Base-by-base conservation (phyloP, 2,797 vertebrate species). In the Channallabes apus region DNA sequence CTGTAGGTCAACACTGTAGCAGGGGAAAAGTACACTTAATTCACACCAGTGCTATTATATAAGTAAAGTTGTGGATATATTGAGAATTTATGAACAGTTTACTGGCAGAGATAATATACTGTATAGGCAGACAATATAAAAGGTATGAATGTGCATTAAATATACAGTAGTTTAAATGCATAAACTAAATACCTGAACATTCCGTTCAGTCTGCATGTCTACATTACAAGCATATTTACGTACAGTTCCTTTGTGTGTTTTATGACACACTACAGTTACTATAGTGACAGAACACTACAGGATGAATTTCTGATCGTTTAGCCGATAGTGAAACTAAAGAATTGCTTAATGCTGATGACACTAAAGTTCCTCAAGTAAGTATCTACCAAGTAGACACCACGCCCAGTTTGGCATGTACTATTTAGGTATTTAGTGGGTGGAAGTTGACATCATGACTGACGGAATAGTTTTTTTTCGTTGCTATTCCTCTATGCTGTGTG, bases 1-100 rank as follows among this genome's bases (percentile, higher is more conserved):
- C 81, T 4, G 46, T 51, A 95, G 41, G 0, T 3, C 8, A 83
- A 95, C 82, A 84, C 95, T 96, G 88, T 65, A 86, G 54, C 15
- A 75, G 8, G 35, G 32, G 62, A 82, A 0, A 51, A 82, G 20
- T 38, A 32, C 4, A 24, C 58, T 15, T 38, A 78, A 20, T 78
- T n/a, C 24, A 61, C 56, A 78, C 22, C 29, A 61, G 20, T 61
- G 56, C 38, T 20, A 38, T 17, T n/a, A n/a, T n/a, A n/a, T 32
- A 32, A 9, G 7, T 20, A 77, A 51, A 9, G 18, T 54, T 27
- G 27, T 76, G 8, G 54, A 20, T 59, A 14, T 38, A 56, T 6
- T 58, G 22, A 32, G n/a, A 69, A 24, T n/a, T 6, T 58, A 69
- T 69, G 22, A 20, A 69, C 61, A 41, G n/a, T 0, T 4, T 32